phyloP scores from a whole-genome alignment of 1,140 invertebrate species.

The Atta colombica region DNA sequence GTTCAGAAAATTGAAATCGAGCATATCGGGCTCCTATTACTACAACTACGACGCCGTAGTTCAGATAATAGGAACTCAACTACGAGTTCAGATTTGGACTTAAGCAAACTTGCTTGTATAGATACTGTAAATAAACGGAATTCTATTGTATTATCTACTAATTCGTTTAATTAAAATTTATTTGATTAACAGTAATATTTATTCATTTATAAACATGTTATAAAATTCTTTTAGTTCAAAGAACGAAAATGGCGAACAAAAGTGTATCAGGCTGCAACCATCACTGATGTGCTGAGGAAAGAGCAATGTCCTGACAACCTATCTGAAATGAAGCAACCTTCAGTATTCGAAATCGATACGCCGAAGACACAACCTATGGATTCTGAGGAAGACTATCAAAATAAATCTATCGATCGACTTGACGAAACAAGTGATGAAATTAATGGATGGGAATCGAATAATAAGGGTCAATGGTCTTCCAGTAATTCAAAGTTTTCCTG shows the following conservation, averaged over 20 bases:
- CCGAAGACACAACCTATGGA: not conserved
- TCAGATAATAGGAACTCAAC: too few relatives aligned
- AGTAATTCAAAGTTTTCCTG: not conserved
- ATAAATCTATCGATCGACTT: slow-evolving; percentile 17
- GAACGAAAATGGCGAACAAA: slow-evolving; percentile 83
- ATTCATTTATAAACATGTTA: not conserved
- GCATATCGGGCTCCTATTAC: too few relatives aligned
- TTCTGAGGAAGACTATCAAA: slow-evolving; percentile 19
- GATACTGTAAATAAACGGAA: too few relatives aligned
- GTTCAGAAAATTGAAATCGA: too few relatives aligned
- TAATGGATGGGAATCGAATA: not conserved
- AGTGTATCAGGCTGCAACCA: slow-evolving; percentile 79
- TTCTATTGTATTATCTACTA: not conserved
- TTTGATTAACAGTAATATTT: not conserved
- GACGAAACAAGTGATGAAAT: not conserved
- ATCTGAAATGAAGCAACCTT: slow-evolving; percentile 73
- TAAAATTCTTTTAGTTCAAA: slow-evolving; percentile 79
- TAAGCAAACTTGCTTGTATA: too few relatives aligned
- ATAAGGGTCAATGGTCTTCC: not conserved
- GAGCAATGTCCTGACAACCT: slow-evolving; percentile 80
- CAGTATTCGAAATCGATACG: slow-evolving; percentile 68
- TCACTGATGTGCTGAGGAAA: slow-evolving; percentile 79
- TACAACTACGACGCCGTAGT: too few relatives aligned
- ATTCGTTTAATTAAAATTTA: not conserved
- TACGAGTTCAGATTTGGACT: too few relatives aligned